Base-by-base conservation (phyloP, 2,888 invertebrate species). In the Amiota mariae region DNA sequence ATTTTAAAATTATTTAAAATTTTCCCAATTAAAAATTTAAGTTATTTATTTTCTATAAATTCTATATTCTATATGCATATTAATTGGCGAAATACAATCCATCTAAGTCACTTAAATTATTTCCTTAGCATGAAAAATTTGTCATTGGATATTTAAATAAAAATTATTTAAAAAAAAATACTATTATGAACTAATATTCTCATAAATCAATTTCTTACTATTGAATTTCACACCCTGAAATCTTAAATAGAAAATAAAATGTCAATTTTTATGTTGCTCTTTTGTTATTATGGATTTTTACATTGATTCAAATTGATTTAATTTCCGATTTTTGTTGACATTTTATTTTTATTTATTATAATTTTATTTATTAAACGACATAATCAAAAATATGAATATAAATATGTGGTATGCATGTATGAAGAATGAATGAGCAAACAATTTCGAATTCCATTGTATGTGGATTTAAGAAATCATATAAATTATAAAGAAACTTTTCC, bases 331-430 rank as follows among this genome's bases (percentile, higher is more conserved):
- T 64, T 15, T 64, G 18, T 15, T 47, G n/a, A 47, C 46, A 64
- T 64, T 47, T 64, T 15, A 13, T 13, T 64, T 64, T 57, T 47
- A 64, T 64, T 64, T 64, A 64, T 64, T 64, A 15, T 8, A 15
- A 47, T 64, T 64, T 64, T 47, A 64, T 64, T 64, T 11, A 47
- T 24, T 48, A 47, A 64, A 64, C 64, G 64, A 64, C 64, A 64
- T 64, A 64, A 64, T 64, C 47, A 64, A 64, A 64, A 64, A 36
- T 36, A 36, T 36, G 36, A 36, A 36, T 36, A 36, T 6, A 2
- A 36, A 36, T 24, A 24, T 24, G 24, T 24, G n/a, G n/a, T n/a
- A 1, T 24, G 24, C 3, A 3, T 24, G 3, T 24, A 1, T 47
- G n/a, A n/a, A n/a, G n/a, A n/a, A 46, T 64, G 64, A 64, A 64